phyloP scores from a whole-genome alignment of 2,888 invertebrate genomes.

The Meiosimyza platycephala region DNA sequence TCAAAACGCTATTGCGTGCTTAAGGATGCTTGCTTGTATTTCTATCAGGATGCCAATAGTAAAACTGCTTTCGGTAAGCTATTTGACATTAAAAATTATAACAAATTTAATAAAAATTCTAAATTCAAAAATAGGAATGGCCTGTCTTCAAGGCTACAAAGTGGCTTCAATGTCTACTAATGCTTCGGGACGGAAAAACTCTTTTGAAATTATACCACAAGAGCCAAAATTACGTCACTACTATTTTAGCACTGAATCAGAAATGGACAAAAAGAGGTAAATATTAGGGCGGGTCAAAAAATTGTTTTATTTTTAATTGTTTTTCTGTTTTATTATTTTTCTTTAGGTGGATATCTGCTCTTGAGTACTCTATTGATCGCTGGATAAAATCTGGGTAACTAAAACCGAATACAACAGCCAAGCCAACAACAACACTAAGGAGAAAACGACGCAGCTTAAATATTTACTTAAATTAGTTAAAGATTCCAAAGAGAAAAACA shows the following conservation, averaged over 20 bases:
- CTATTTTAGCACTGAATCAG: constrained; percentile 93
- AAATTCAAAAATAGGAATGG: constrained; percentile 77
- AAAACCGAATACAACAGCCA: constrained; percentile 61
- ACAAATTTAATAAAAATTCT: background rate
- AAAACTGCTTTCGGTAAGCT: constrained; percentile 85
- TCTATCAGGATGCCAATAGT: constrained; percentile 89
- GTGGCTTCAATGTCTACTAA: constrained; percentile 81
- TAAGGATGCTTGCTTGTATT: constrained; percentile 94
- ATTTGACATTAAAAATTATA: constrained; percentile 8
- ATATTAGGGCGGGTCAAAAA: background rate
- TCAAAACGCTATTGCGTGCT: constrained; percentile 92
- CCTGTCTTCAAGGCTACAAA: constrained; percentile 90
- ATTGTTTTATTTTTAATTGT: too few relatives aligned
- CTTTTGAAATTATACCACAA: constrained; percentile 91
- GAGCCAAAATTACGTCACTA: constrained; percentile 88
- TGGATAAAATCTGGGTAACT: constrained; percentile 82
- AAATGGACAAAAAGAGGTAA: constrained; percentile 94
- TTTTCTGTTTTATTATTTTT: background rate
- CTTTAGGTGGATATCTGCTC: constrained; percentile 88
- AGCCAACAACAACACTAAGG: constrained; percentile 44
- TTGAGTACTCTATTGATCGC: constrained; percentile 94
- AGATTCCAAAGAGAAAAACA: constrained; percentile 1
- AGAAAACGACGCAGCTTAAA: constrained; percentile 62
- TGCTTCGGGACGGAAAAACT: constrained; percentile 88
- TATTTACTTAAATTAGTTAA: constrained; percentile 52